Evolutionary conservation across 1,140 invertebrate species (phyloP), one percentile per base, ranked within the genome.

Genomic region (Pseudomyrmex flavicornis): DNA sequence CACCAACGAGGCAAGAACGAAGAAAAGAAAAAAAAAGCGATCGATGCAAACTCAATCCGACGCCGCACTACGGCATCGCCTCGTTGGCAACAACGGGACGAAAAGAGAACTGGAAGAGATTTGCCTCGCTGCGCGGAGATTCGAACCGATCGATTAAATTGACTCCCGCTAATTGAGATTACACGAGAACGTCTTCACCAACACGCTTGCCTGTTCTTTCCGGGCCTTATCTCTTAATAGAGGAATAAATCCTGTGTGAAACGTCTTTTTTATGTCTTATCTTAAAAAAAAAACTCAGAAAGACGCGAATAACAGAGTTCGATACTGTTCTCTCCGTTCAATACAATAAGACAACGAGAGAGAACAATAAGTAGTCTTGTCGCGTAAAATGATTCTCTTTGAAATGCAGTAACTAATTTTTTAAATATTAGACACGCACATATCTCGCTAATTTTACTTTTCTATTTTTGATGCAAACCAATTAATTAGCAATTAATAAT

Each of bases 31-130:
- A 56, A 22, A 56, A 20, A 26, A 26, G 12, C 7, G 48, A 79
- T 69, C 63, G 44, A 15, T 69, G 73, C 68, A 74, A 80, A 56
- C 35, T 80, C 54, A 66, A 2, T 35, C 44, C 74, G 82, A 70
- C 62, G 62, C 58, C 13, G 44, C 10, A 73, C 26, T 50, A 56
- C 35, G 12, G n/a, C 46, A 4, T 59, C 52, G 8, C 8, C 22
- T 59, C 20, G 5, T 44, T 61, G 22, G 56, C 44, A 61, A 68
- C 44, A 70, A 50, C 7, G 1, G 61, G 22, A 52, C 46, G 10
- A 63, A 59, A 54, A 77, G 22, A 62, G 50, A 61, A 35, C 22
- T 46, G 17, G 17, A 63, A 35, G 52, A 69, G 7, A 56, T 20
- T 56, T 48, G 10, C 54, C 12, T 9, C 13, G n/a, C 17, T 4